A percentile compares a stretch with the other conserved stretches of the same genome.
phyloP scores from a whole-genome alignment of 2,113 vertebrate species.

The Thunnus maccoyii region DNA sequence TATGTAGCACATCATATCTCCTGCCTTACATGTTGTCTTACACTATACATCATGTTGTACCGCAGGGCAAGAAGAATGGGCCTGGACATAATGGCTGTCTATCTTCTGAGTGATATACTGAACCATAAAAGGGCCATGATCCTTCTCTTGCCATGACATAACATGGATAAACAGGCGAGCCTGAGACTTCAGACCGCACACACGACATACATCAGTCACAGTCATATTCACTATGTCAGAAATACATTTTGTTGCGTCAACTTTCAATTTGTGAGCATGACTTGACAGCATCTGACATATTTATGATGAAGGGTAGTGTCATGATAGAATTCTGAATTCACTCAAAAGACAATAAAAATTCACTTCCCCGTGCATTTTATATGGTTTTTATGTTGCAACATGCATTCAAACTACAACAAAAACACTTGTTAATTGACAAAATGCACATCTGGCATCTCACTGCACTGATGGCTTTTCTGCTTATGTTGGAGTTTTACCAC shows the following conservation, averaged over 20 bases:
- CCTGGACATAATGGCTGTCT: constrained; percentile 29
- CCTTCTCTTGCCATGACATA: constrained; percentile 43
- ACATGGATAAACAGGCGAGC: constrained; percentile 33
- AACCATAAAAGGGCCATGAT: constrained; percentile 59
- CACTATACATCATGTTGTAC: constrained; percentile 38
- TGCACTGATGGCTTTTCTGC: constrained; percentile 31
- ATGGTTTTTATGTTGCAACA: not conserved
- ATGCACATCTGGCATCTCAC: constrained; percentile 2
- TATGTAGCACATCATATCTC: constrained; percentile 16
- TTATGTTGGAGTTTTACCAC: constrained; percentile 53
- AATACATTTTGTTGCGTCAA: constrained; percentile 9
- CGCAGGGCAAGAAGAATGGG: constrained; percentile 29
- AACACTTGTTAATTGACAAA: constrained; percentile 1
- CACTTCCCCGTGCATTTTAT: not conserved
- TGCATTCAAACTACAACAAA: too few species aligned
- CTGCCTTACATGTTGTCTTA: constrained; percentile 14
- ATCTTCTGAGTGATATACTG: constrained; percentile 46
- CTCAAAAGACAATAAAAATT: not conserved
- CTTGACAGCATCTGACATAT: constrained; percentile 19
- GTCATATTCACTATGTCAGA: constrained; percentile 16
- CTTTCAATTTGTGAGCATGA: not conserved
- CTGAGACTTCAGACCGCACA: constrained; percentile 7
- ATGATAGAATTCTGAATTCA: constrained; percentile 2
- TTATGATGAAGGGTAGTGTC: not conserved
- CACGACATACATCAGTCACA: constrained; percentile 25